phyloP scores from a whole-genome alignment of 2,113 vertebrate genomes.

The Myiozetetes cayanensis region DNA sequence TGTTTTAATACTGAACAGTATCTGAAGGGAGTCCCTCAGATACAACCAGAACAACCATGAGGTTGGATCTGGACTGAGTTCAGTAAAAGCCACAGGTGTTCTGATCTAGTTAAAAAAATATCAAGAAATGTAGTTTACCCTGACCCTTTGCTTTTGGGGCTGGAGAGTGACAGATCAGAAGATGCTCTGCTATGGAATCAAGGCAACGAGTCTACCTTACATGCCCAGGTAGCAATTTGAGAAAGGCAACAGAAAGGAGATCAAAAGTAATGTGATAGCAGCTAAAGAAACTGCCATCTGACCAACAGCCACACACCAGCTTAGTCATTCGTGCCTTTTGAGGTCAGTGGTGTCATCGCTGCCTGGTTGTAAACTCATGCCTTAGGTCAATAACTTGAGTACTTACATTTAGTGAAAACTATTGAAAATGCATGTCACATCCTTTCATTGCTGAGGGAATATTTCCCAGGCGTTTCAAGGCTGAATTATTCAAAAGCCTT shows the following conservation, averaged over 20 bases:
- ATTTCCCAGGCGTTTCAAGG: not conserved
- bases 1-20: not conserved
- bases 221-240: not conserved
- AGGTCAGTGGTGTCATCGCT: not conserved
- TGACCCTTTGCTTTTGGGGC: not conserved
- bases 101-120: not conserved
- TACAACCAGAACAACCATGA: not conserved
- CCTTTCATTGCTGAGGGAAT: not conserved
- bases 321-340: accelerated
- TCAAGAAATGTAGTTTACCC: not conserved
- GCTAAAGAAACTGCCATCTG: not conserved
- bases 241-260: not conserved
- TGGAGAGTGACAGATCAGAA: not conserved
- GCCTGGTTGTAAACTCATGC: not conserved
- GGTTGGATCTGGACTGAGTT: not conserved
- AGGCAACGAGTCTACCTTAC: not conserved
- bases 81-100: not conserved
- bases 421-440: not conserved
- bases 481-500: not conserved
- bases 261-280: not conserved
- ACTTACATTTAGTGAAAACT: not conserved
- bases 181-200: not conserved
- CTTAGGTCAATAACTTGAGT: not conserved
- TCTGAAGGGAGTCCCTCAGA: not conserved
- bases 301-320: not conserved